Evolutionary conservation across 1,140 invertebrate genomes (phyloP).

Genomic region (Leptinotarsa defecta): DNA sequence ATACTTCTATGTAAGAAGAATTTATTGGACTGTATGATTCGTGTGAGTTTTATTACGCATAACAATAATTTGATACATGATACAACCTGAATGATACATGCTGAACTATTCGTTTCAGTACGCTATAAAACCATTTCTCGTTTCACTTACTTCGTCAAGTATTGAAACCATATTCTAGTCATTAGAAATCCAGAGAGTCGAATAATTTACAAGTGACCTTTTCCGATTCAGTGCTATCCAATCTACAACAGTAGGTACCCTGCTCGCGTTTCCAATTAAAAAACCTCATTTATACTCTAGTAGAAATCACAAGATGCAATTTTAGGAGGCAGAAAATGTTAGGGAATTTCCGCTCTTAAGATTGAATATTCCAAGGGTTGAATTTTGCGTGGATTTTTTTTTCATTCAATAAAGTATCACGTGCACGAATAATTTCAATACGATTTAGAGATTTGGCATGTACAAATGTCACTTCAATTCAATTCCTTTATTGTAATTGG

Average conservation of each 20-base stretch:
- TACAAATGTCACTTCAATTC: constrained; percentile 51
- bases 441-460: constrained; percentile 52
- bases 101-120: no score
- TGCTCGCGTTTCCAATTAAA: constrained; percentile 53
- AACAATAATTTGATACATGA: no score
- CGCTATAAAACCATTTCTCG: no score
- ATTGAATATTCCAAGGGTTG: constrained; percentile 11
- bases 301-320: constrained; percentile 54
- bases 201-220: not conserved
- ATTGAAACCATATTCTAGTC: no score
- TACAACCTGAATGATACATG: no score
- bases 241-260: not conserved
- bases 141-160: no score
- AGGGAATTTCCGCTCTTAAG: constrained; percentile 36
- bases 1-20: no score
- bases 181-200: not conserved
- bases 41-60: no score
- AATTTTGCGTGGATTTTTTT: constrained; percentile 27
- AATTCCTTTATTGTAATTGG: constrained; percentile 51
- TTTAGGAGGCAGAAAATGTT: constrained; percentile 44
- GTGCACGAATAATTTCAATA: constrained; percentile 54
- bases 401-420: constrained; percentile 49
- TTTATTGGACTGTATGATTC: no score
- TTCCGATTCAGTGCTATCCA: not conserved
- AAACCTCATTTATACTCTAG: constrained; percentile 54